These are phyloP conservation scores for Rhamnusium bicolor DNA, from an alignment of 2,888 invertebrate genomes.

Conservation along the genomic window DNA sequence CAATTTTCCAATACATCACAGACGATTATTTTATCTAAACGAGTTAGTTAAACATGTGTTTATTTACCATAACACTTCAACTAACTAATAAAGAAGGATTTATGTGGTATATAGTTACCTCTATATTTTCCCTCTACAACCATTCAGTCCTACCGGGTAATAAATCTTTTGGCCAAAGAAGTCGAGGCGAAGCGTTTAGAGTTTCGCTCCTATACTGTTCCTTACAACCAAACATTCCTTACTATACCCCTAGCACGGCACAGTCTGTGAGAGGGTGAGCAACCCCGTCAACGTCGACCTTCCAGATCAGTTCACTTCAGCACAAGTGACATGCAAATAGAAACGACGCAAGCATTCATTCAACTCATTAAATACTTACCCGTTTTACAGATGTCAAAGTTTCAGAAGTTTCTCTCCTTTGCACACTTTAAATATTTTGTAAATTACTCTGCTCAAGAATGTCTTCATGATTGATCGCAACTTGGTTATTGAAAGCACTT, in stretches of 20 bases:
- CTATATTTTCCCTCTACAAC: slow-evolving; percentile 67
- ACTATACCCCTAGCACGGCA: slow-evolving; percentile 34
- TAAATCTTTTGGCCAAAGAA: slow-evolving; percentile 65
- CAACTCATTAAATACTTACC: slow-evolving; percentile 64
- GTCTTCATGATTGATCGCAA: slow-evolving; percentile 55
- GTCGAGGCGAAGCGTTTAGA: slow-evolving; percentile 43
- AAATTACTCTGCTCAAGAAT: slow-evolving; percentile 54
- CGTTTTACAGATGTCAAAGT: slow-evolving; percentile 61
- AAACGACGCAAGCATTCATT: slow-evolving; percentile 65
- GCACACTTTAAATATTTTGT: slow-evolving; percentile 57
- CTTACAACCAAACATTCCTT: slow-evolving; percentile 40
- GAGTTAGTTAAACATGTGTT: slow-evolving; percentile 50
- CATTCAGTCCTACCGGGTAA: slow-evolving; percentile 66
- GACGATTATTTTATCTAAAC: slow-evolving; percentile 38
- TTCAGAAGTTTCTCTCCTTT: slow-evolving; percentile 53
- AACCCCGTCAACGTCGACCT: slow-evolving; percentile 54
- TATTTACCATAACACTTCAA: slow-evolving; percentile 55
- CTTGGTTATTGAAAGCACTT: slow-evolving; percentile 50
- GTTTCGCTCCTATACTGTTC: slow-evolving; percentile 40
- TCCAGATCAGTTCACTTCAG: slow-evolving; percentile 65
- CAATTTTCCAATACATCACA: slow-evolving; percentile 26
- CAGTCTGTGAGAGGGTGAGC: slow-evolving; percentile 43
- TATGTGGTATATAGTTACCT: slow-evolving; percentile 68
- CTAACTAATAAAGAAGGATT: slow-evolving; percentile 66
- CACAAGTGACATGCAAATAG: slow-evolving; percentile 68